Evolutionary conservation across 2,888 invertebrate genomes (phyloP).

Genomic region (Cordilura impudica): DNA sequence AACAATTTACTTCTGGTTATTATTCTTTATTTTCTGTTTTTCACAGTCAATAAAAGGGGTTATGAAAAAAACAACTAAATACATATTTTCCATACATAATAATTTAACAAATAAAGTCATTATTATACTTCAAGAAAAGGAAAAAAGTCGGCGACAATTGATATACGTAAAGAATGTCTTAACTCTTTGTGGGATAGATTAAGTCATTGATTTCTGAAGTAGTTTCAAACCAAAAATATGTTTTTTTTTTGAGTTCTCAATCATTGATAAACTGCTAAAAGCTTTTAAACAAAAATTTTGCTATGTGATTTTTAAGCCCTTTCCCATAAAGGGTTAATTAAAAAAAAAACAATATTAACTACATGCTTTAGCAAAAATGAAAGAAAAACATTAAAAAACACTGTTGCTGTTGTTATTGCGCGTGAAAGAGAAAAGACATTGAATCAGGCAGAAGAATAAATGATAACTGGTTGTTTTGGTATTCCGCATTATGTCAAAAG

Average conservation of each 20-base stretch:
- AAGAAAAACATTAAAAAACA: conserved; percentile 17
- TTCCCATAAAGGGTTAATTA: conserved; percentile 18
- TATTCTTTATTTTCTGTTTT: conserved; percentile 23
- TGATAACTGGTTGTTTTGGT: conserved; percentile 46
- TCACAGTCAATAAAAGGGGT: conserved; percentile 47
- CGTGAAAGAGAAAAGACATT: neutral
- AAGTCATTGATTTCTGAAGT: too few relatives aligned
- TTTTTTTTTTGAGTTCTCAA: too few relatives aligned
- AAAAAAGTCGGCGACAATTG: conserved; percentile 26
- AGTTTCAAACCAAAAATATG: too few relatives aligned
- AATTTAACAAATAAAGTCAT: conserved; percentile 60
- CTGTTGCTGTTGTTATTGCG: conserved; percentile 29
- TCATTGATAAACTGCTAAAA: too few relatives aligned
- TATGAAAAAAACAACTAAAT: conserved; percentile 1
- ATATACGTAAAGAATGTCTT: neutral
- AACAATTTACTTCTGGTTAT: conserved; percentile 30
- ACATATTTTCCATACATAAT: conserved; percentile 37
- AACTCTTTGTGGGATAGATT: neutral
- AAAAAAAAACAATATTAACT: neutral
- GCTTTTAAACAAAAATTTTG: neutral
- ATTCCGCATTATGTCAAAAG: conserved; percentile 47
- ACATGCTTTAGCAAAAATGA: conserved; percentile 3
- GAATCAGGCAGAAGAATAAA: conserved; percentile 10
- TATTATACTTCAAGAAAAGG: conserved; percentile 35
- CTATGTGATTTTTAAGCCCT: neutral